Evolutionary conservation across 2,113 vertebrate genomes (phyloP).

Genomic region (Megaptera novaeangliae): DNA sequence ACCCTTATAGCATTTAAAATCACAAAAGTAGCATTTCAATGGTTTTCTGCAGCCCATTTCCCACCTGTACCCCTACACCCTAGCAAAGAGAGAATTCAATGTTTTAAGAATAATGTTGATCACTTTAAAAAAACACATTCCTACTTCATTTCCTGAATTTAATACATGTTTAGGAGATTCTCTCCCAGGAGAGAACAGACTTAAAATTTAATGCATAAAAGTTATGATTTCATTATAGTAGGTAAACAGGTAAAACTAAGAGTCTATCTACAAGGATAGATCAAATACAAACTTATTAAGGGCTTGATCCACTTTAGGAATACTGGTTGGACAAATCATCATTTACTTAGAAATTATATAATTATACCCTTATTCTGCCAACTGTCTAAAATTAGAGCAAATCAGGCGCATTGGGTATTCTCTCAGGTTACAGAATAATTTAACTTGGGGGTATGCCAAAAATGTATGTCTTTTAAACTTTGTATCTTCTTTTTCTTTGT

Average conservation of each 20-base stretch:
- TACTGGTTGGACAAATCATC: background rate
- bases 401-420: background rate
- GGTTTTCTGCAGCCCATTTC: background rate
- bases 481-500: background rate
- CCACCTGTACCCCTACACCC: background rate
- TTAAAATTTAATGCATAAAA: background rate
- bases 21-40: background rate
- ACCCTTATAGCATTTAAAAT: background rate
- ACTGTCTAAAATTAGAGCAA: background rate
- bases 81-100: background rate
- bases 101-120: background rate
- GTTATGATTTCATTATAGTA: background rate
- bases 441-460: background rate
- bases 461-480: background rate
- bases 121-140: background rate
- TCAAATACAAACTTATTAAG: background rate
- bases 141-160: background rate
- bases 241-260: background rate
- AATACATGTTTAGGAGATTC: background rate
- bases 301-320: background rate
- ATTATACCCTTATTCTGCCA: background rate
- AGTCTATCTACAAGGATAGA: background rate
- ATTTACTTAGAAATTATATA: background rate
- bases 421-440: background rate
- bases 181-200: background rate